These are phyloP conservation scores for Drosophila rhopaloa DNA, from an alignment of 1,140 invertebrate species.

Conservation along the genomic window DNA sequence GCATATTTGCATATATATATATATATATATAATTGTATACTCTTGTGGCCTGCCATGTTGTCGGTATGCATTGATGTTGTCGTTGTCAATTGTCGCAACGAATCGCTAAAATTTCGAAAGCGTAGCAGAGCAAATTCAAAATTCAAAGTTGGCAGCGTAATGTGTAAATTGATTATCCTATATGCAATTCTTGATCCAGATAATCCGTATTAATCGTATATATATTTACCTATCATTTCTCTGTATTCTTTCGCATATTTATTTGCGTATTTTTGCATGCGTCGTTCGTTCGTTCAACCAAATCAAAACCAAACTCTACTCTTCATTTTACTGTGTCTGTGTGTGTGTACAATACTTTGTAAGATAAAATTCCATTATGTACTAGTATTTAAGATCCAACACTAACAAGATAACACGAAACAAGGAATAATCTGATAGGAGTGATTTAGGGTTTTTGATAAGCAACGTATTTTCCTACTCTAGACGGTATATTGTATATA, in stretches of 20 bases:
- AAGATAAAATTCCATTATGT: conserved; percentile 76
- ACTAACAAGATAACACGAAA: conserved; percentile 35
- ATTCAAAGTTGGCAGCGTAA: conserved; percentile 11
- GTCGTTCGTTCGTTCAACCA: conserved; percentile 68
- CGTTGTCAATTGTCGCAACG: conserved; percentile 5
- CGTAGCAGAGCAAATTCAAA: conserved; percentile 8
- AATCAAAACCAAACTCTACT: conserved; percentile 53
- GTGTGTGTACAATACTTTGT: conserved; percentile 80
- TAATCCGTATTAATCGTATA: conserved; percentile 53
- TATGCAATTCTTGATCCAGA: conserved; percentile 31
- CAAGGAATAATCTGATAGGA: not conserved
- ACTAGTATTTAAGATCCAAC: conserved; percentile 57
- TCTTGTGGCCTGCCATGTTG: conserved; percentile 31
- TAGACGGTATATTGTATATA: too few species aligned
- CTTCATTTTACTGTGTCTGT: conserved; percentile 81
- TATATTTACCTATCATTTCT: conserved; percentile 65
- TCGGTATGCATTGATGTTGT: conserved; percentile 36
- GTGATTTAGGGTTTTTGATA: not conserved
- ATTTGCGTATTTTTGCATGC: conserved; percentile 77
- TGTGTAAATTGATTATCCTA: conserved; percentile 32
- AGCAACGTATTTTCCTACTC: too few species aligned
- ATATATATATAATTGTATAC: conserved; percentile 23
- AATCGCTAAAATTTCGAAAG: conserved; percentile 4
- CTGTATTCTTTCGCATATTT: conserved; percentile 75
- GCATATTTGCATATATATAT: conserved; percentile 17